Evolutionary conservation across 2,888 invertebrate species (phyloP).

Genomic region (Scaptomyza flava): DNA sequence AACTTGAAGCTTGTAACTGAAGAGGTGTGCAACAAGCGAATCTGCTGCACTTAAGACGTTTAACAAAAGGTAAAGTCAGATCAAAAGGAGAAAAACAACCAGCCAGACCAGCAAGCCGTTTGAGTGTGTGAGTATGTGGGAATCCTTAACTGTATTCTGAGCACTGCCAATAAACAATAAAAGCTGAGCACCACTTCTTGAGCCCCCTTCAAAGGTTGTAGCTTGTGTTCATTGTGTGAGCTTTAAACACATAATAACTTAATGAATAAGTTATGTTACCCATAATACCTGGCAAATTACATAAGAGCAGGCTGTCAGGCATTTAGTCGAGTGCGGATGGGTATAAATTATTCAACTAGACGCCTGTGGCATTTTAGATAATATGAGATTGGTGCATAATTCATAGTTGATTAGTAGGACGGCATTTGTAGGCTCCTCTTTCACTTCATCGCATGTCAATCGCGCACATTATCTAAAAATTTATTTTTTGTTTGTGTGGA

Average conservation of each 20-base stretch:
- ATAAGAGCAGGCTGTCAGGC: constrained; percentile 23
- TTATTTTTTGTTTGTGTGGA: neutral
- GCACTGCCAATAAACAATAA: constrained; percentile 71
- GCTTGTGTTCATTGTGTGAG: constrained; percentile 53
- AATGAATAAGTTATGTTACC: constrained; percentile 68
- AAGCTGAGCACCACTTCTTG: constrained; percentile 37
- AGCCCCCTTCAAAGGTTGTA: constrained; percentile 33
- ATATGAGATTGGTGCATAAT: constrained; percentile 58
- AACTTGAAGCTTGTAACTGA: constrained; percentile 13
- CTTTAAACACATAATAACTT: constrained; percentile 78
- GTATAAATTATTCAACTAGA: constrained; percentile 68
- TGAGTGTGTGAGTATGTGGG: constrained; percentile 11
- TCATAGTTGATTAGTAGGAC: constrained; percentile 56
- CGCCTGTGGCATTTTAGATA: constrained; percentile 67
- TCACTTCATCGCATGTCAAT: constrained; percentile 25
- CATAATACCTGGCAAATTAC: constrained; percentile 57
- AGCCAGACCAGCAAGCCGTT: constrained; percentile 11
- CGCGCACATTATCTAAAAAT: constrained; percentile 30
- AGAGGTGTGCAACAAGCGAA: constrained; percentile 63
- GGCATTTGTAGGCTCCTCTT: neutral
- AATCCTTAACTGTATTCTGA: constrained; percentile 26
- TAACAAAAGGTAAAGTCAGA: constrained; percentile 58
- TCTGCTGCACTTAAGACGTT: constrained; percentile 70
- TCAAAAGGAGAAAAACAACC: constrained; percentile 40
- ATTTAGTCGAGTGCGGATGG: neutral